A percentile compares a stretch with the other conserved stretches of the same genome.
These are phyloP conservation scores for Lepus oiostolus DNA, from an alignment of 2,797 vertebrate species.

Conservation along the genomic window DNA sequence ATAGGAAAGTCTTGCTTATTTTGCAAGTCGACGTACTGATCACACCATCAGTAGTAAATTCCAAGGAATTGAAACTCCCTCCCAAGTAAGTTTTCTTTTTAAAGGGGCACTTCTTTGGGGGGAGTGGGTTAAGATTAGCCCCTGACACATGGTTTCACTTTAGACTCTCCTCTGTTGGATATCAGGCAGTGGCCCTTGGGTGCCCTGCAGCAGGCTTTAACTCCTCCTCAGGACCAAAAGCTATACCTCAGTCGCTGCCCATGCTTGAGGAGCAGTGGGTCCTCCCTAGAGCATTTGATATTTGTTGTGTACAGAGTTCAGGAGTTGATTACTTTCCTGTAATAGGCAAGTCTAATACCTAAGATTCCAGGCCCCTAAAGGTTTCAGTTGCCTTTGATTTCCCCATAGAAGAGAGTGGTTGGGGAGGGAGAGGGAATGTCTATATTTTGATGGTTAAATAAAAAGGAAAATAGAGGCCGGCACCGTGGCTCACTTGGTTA, in stretches of 20 bases:
- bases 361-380: background rate
- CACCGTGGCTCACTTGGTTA: too few relatives aligned
- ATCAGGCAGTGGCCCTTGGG: too few relatives aligned
- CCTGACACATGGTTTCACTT: background rate
- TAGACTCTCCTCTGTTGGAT: too few relatives aligned
- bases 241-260: background rate
- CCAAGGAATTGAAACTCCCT: constrained; percentile 98
- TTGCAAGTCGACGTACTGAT: constrained; percentile 97
- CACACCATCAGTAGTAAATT: constrained; percentile 95
- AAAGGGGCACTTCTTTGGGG: background rate
- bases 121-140: background rate
- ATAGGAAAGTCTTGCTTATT: constrained; percentile 96
- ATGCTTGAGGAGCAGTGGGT: background rate
- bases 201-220: too few relatives aligned
- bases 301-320: background rate
- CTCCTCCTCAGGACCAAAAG: background rate
- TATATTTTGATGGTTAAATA: background rate
- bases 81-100: constrained; percentile 91
- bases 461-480: too few relatives aligned
- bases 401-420: background rate
- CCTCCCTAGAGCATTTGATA: background rate
- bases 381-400: background rate
- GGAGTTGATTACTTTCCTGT: background rate
- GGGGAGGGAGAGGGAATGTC: background rate
- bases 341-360: background rate